Conservation (phyloP, 2,888 invertebrate genomes). For the Chesias legatella region DNA sequence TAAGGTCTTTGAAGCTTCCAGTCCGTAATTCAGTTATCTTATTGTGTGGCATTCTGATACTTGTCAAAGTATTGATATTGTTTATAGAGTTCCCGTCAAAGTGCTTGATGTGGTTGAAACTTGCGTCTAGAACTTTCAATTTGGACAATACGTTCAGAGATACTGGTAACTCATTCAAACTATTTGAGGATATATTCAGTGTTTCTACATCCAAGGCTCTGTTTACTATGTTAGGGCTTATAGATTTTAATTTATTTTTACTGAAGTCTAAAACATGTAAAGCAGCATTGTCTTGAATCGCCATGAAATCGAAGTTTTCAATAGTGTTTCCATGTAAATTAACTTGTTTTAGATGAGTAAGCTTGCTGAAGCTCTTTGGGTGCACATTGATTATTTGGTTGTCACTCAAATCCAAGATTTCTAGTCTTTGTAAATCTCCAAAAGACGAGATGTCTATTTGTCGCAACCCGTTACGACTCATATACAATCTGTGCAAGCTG, state of each 20-base stretch:
- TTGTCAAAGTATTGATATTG: constrained; percentile 84
- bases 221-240: constrained; percentile 83
- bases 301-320: constrained; percentile 84
- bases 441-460: constrained; percentile 85
- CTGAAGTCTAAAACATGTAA: constrained; percentile 87
- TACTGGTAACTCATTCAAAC: constrained; percentile 85
- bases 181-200: constrained; percentile 89
- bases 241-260: constrained; percentile 85
- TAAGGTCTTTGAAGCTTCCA: constrained; percentile 86
- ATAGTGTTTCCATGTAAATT: constrained; percentile 89
- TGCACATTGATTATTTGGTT: constrained; percentile 86
- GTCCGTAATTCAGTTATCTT: constrained; percentile 85
- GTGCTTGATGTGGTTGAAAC: constrained; percentile 86
- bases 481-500: constrained; percentile 84
- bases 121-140: constrained; percentile 87
- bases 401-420: constrained; percentile 86
- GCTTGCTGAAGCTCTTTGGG: constrained; percentile 82
- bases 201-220: constrained; percentile 84
- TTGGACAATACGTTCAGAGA: constrained; percentile 84
- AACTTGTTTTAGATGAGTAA: constrained; percentile 84
- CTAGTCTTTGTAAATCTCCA: constrained; percentile 84
- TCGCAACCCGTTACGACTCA: constrained; percentile 87
- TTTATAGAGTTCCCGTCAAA: constrained; percentile 85
- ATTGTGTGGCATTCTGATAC: constrained; percentile 88
- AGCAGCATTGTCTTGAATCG: constrained; percentile 83